Evolutionary conservation across 1,140 invertebrate genomes (phyloP), one percentile per base, ranked within the genome.

Genomic region (Stenopsyche tienmushanensis): DNA sequence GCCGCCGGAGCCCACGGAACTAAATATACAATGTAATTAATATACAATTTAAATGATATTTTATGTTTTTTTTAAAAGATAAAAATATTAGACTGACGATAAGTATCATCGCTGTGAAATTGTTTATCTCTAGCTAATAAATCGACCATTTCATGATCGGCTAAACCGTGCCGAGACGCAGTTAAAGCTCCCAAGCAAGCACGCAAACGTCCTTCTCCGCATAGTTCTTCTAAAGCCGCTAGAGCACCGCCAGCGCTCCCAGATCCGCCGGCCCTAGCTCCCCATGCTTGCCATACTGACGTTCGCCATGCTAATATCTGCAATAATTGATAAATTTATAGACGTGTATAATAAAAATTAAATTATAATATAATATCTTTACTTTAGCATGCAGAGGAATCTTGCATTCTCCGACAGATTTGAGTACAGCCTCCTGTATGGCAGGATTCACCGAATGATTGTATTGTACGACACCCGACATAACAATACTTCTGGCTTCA

Each of bases 81-180:
- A 20, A 57, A 57, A 18, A 26, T 39, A 39, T n/a, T 15, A 21
- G n/a, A 78, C 81, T 83, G 74, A 88, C 86, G 76, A 75, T 86
- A 84, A 66, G 85, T 87, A 49, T 82, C 82, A 53, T 81, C 80
- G 64, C 83, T 86, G 72, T 88, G 85, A 54, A 90, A 90, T 52
- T 80, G 79, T n/a, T 86, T 82, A 73, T 90, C 86, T 64, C 86
- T 82, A 1, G 88, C 87, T 24, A 92, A 71, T 15, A 92, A 76
- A 75, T 92, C 90, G 66, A 90, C 75, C 75, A 91, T 85, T 78
- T 92, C 90, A 3, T 85, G 86, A 71, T 89, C 86, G 10, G 85
- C 84, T n/a, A 92, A 76, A 0, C 90, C 90, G 71, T 86, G 83
- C 39, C 88, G 83, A 3, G 88, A 82, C 3, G 85, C 85, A 1